Conservation (phyloP, 2,797 vertebrate species). For the Gambelia wislizenii region DNA sequence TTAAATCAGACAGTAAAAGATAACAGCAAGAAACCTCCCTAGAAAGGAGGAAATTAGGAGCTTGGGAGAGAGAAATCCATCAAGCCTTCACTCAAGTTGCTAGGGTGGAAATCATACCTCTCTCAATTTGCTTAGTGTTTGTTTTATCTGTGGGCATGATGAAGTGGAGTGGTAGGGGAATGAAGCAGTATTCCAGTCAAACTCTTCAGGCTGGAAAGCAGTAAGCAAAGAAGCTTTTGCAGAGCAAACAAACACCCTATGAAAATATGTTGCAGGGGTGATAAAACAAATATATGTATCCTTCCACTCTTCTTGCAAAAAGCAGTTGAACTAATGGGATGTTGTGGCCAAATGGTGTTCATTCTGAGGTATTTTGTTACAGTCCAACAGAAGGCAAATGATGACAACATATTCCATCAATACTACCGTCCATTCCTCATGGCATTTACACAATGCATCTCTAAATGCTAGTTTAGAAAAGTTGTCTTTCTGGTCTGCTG, state of each 20-base stretch:
- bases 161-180: not conserved
- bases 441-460: not conserved
- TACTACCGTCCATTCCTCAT: not conserved
- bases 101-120: not conserved
- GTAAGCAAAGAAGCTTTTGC: too few relatives aligned
- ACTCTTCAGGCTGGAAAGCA: not conserved
- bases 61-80: slow-evolving; percentile 32
- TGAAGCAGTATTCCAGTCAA: not conserved
- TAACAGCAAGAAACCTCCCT: slow-evolving; percentile 14
- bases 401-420: not conserved
- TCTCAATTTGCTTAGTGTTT: not conserved
- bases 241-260: too few relatives aligned
- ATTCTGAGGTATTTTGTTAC: not conserved
- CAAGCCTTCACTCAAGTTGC: not conserved
- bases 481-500: too few relatives aligned
- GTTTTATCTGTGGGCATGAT: not conserved
- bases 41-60: slow-evolving; percentile 40
- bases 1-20: slow-evolving; percentile 28
- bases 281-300: not conserved
- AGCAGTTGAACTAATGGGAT: not conserved
- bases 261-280: not conserved
- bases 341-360: not conserved
- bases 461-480: not conserved
- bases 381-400: not conserved
- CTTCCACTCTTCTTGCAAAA: not conserved